A percentile compares a stretch with the other conserved stretches of the same genome.
Evolutionary conservation across 2,797 vertebrate genomes (phyloP).

Genomic region (Salarias fasciatus): DNA sequence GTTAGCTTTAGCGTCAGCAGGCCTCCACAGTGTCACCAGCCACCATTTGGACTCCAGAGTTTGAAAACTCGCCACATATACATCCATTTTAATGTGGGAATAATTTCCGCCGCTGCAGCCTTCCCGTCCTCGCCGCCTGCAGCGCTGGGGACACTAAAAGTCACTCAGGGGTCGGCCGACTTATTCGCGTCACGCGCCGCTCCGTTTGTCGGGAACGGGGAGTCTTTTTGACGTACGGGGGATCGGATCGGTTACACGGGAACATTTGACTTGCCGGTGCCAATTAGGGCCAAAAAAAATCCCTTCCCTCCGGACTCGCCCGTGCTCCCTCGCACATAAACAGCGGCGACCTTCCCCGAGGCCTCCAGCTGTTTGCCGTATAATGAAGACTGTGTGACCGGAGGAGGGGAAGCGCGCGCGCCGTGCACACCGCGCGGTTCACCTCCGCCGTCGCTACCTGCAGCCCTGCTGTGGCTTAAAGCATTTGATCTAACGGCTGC

Average conservation of each 20-base stretch:
- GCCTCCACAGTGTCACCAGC: too few relatives aligned
- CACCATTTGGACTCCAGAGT: too few relatives aligned
- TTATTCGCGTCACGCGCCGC: slow-evolving; percentile 57
- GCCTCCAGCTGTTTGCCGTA: slow-evolving; percentile 75
- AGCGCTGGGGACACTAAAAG: slow-evolving; percentile 55
- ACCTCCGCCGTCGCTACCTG: slow-evolving; percentile 10
- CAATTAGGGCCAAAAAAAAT: slow-evolving; percentile 75
- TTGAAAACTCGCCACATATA: too few relatives aligned
- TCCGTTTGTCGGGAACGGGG: slow-evolving; percentile 34
- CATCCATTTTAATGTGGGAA: too few relatives aligned
- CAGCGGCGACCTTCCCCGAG: slow-evolving; percentile 58
- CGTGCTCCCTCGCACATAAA: slow-evolving; percentile 8
- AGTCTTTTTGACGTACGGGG: slow-evolving; percentile 34
- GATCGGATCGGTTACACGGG: slow-evolving; percentile 56
- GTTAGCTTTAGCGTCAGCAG: too few relatives aligned
- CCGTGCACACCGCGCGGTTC: neutral
- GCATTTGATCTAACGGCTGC: slow-evolving; percentile 1
- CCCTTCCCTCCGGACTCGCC: slow-evolving; percentile 49
- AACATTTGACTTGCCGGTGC: slow-evolving; percentile 70
- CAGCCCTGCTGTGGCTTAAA: neutral
- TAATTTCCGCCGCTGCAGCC: too few relatives aligned
- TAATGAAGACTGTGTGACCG: slow-evolving; percentile 65
- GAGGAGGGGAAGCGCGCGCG: slow-evolving; percentile 23
- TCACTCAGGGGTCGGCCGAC: slow-evolving; percentile 56
- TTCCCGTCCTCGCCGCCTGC: slow-evolving; percentile 35